A percentile compares a stretch with the other conserved stretches of the same genome.
Evolutionary conservation across 2,797 vertebrate genomes (phyloP).

Genomic region (Sparus aurata): DNA sequence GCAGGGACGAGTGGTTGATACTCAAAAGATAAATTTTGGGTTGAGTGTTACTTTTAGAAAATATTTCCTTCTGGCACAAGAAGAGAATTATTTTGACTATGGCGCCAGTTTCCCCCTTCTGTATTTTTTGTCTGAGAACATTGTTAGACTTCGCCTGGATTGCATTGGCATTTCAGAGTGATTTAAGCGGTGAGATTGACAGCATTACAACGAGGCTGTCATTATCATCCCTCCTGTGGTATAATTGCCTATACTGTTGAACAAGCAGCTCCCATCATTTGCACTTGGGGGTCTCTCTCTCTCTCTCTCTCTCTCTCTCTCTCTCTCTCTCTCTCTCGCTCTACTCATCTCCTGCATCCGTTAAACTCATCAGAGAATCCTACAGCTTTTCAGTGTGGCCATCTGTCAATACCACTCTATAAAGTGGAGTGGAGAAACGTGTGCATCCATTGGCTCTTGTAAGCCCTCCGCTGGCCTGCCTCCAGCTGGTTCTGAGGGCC

Average conservation of each 20-base stretch:
- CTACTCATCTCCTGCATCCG: constrained; percentile 59
- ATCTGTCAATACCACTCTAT: constrained; percentile 84
- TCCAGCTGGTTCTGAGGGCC: constrained; percentile 73
- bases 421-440: constrained; percentile 75
- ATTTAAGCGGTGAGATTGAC: constrained; percentile 72
- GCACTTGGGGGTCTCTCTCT: constrained; percentile 51
- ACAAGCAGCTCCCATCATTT: constrained; percentile 69
- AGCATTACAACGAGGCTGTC: constrained; percentile 72
- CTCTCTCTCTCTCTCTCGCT: constrained; percentile 14
- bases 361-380: constrained; percentile 76
- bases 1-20: constrained; percentile 4
- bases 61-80: constrained; percentile 42
- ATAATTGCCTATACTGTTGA: constrained; percentile 76
- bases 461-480: constrained; percentile 71
- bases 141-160: constrained; percentile 46
- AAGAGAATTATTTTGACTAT: constrained; percentile 53
- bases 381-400: constrained; percentile 78
- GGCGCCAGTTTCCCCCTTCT: constrained; percentile 30
- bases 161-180: constrained; percentile 67
- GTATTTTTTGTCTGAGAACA: constrained; percentile 41
- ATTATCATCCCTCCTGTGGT: constrained; percentile 74
- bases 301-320: constrained; percentile 12
- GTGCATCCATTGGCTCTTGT: constrained; percentile 65
- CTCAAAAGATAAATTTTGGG: constrained; percentile 39
- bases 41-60: constrained; percentile 44